These are phyloP conservation scores for Sarcophaga carnaria DNA, from an alignment of 2,888 invertebrate species.

Conservation along the genomic window DNA sequence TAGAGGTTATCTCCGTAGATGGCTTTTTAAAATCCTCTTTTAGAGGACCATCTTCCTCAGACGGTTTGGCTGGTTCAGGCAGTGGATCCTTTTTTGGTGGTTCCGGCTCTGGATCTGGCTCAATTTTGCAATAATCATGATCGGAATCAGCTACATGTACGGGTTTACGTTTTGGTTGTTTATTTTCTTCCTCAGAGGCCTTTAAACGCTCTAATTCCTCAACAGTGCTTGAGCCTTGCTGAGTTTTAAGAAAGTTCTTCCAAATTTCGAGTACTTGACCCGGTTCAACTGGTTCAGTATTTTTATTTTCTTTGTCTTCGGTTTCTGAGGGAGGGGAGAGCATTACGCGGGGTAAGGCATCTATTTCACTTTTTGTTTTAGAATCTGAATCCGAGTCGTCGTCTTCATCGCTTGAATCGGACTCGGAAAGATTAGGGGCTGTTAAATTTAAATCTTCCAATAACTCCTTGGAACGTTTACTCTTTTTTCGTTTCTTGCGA, in stretches of 20 bases:
- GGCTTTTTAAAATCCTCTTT: slow-evolving; percentile 68
- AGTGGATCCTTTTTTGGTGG: slow-evolving; percentile 5
- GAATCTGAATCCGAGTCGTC: slow-evolving; percentile 83
- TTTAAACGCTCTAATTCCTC: slow-evolving; percentile 58
- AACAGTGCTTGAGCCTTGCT: slow-evolving; percentile 71
- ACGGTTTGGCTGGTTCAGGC: slow-evolving; percentile 73
- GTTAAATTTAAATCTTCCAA: slow-evolving; percentile 88
- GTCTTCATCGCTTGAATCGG: slow-evolving; percentile 85
- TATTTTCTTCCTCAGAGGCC: slow-evolving; percentile 65
- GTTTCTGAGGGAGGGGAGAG: slow-evolving; percentile 79
- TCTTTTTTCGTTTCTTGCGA: slow-evolving; percentile 79
- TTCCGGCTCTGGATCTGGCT: slow-evolving; percentile 64
- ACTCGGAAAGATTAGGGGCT: slow-evolving; percentile 91
- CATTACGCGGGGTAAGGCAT: slow-evolving; percentile 77
- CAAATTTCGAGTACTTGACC: slow-evolving; percentile 77
- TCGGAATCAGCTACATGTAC: slow-evolving; percentile 86
- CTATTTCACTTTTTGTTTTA: slow-evolving; percentile 73
- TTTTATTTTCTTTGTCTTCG: slow-evolving; percentile 67
- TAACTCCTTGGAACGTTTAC: slow-evolving; percentile 78
- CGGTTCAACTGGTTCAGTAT: slow-evolving; percentile 42
- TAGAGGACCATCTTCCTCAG: background rate
- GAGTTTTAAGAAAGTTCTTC: slow-evolving; percentile 78
- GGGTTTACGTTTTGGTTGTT: slow-evolving; percentile 76
- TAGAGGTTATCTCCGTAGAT: slow-evolving; percentile 73
- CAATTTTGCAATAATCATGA: slow-evolving; percentile 89